These are phyloP conservation scores for Colaptes auratus DNA, from an alignment of 2,113 vertebrate species.

Conservation along the genomic window DNA sequence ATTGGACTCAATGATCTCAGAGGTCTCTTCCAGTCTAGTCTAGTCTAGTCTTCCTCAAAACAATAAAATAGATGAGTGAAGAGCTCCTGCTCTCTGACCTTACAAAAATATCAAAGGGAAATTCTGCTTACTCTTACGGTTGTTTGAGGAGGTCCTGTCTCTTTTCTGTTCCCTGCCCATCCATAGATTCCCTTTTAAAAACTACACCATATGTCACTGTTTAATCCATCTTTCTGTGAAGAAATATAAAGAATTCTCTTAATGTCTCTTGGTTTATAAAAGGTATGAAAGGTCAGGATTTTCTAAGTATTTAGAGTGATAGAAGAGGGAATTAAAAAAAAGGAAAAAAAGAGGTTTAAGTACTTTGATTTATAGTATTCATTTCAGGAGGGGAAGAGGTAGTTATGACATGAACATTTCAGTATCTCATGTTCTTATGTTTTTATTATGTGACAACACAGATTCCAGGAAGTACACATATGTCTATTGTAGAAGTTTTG, in stretches of 20 bases:
- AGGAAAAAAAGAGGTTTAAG: accelerated
- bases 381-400: not conserved
- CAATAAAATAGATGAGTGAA: not conserved
- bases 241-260: not conserved
- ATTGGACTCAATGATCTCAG: no score
- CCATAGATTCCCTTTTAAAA: not conserved
- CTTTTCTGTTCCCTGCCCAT: accelerated
- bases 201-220: not conserved
- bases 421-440: not conserved
- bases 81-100: not conserved
- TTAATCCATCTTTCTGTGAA: not conserved
- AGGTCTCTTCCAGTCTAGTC: no score
- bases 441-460: not conserved
- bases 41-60: not conserved
- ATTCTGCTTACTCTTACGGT: not conserved
- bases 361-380: not conserved
- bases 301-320: not conserved
- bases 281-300: not conserved
- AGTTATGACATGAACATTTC: not conserved
- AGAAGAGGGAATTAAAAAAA: accelerated
- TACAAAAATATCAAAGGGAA: not conserved
- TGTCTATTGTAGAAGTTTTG: not conserved
- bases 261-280: not conserved
- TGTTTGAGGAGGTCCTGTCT: not conserved
- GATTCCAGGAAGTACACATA: not conserved